Percentiles rank a stretch among this genome's conserved stretches.
Evolutionary conservation across 2,797 vertebrate genomes (phyloP).

Genomic region (Brachyalestes nurse): DNA sequence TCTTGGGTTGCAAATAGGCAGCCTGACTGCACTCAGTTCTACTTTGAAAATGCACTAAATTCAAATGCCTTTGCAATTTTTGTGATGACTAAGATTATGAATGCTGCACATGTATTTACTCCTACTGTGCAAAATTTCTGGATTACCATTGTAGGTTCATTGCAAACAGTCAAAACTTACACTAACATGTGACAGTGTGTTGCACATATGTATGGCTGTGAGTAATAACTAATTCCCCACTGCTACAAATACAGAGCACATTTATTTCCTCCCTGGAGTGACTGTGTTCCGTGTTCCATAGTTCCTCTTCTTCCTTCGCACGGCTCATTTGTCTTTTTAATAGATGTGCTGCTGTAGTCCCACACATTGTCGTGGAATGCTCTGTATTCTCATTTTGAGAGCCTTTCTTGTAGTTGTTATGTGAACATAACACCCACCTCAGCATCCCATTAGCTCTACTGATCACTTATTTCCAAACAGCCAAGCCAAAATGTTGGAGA

Average conservation of each 20-base stretch:
- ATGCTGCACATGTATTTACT: no score
- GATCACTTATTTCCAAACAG: slow-evolving; percentile 23
- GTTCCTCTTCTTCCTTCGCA: slow-evolving; percentile 39
- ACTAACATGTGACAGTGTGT: no score
- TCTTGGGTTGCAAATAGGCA: no score
- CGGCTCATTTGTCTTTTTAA: slow-evolving; percentile 68
- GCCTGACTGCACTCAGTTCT: no score
- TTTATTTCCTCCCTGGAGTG: background rate
- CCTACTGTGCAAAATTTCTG: no score
- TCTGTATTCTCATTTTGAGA: slow-evolving; percentile 44
- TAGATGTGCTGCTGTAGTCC: slow-evolving; percentile 49
- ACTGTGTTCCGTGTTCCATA: slow-evolving; percentile 1
- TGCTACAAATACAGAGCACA: background rate
- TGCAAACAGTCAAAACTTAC: no score
- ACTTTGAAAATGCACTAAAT: no score
- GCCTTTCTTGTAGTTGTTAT: slow-evolving; percentile 55
- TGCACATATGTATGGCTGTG: background rate
- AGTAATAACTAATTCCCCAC: background rate
- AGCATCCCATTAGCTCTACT: slow-evolving; percentile 32
- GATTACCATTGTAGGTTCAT: no score
- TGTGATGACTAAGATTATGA: no score
- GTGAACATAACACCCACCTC: slow-evolving; percentile 11
- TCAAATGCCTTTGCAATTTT: no score
- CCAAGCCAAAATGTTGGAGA: background rate
- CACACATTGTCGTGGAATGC: slow-evolving; percentile 9